These are phyloP conservation scores for Drosophila kepulauana DNA, from an alignment of 1,140 invertebrate species.

Conservation along the genomic window DNA sequence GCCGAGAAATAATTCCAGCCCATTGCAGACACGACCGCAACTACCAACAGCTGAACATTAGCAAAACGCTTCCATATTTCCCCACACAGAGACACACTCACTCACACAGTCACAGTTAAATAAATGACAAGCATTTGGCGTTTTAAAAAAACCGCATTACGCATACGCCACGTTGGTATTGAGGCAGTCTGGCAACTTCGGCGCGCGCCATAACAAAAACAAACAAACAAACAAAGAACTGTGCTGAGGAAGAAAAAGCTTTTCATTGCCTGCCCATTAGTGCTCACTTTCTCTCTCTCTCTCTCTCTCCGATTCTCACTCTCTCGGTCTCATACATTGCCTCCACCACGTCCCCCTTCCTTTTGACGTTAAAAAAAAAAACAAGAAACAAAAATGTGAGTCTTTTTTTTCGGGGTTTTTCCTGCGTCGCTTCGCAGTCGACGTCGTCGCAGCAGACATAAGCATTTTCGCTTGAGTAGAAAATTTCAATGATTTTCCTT, in stretches of 20 bases:
- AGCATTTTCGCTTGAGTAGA: conserved; percentile 73
- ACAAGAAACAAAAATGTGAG: not conserved
- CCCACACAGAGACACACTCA: not conserved
- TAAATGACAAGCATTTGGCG: conserved; percentile 34
- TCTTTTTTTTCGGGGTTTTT: conserved; percentile 43
- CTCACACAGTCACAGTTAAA: not conserved
- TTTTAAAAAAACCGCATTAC: conserved; percentile 68
- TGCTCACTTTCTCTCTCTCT: conserved; percentile 22
- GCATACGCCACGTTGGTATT: conserved; percentile 71
- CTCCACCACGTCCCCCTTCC: not conserved
- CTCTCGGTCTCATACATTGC: conserved; percentile 20
- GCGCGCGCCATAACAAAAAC: conserved; percentile 51
- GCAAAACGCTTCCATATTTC: conserved; percentile 3
- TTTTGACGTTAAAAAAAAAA: conserved; percentile 46
- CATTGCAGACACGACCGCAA: conserved; percentile 29
- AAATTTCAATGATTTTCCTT: conserved; percentile 73
- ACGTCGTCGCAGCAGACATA: conserved; percentile 37
- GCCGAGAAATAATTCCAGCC: conserved; percentile 23
- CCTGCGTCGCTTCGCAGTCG: conserved; percentile 39
- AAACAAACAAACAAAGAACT: conserved; percentile 46
- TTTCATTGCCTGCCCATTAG: conserved; percentile 67
- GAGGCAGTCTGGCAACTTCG: conserved; percentile 74
- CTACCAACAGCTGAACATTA: conserved; percentile 39
- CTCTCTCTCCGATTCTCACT: conserved; percentile 9
- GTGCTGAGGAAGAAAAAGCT: conserved; percentile 48